Evolutionary conservation across 2,888 invertebrate species (phyloP), one percentile per base, ranked within the genome.

Genomic region (Papilio protenor): DNA sequence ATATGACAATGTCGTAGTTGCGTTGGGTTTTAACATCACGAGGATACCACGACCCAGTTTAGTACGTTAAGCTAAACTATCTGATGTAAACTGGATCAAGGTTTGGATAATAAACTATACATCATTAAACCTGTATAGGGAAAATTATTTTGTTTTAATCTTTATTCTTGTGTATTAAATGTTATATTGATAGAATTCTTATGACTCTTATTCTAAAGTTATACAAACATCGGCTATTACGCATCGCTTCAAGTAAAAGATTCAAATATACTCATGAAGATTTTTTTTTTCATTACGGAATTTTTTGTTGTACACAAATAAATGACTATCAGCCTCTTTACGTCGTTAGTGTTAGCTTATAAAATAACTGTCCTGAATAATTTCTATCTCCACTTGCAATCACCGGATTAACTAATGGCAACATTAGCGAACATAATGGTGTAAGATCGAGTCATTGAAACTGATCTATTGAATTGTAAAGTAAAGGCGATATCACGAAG

Each of bases 21-120:
- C 45, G 47, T 21, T 33, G 61, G 21, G 52, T 72, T 77, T 14
- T 73, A 73, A 73, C 57, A 73, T 73, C 66, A 69, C 47, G 64
- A 57, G 73, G n/a, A 69, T 69, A 73, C 55, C 23, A 73, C 77
- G 73, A 69, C 57, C 73, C 49, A 66, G 45, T 77, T 73, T 33
- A 55, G 55, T 69, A 27, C 59, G 57, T 47, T 59, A 21, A 55
- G 27, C 66, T n/a, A 47, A 55, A 73, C 40, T 40, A 21, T 66
- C 47, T 66, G 57, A 23, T 57, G 55, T 16, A 66, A 73, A 66
- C n/a, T 77, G 47, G 77, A 77, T 69, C 73, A 77, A 73, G 77
- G 73, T 69, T 77, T 40, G 45, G 55, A 73, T 57, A 55, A 45
- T 55, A 75, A 52, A 33, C 52, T 47, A n/a, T 52, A 21, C 14